Percentiles rank a stretch among this genome's conserved stretches.
Evolutionary conservation across 1,140 invertebrate species (phyloP).

Genomic region (Arion vulgaris): DNA sequence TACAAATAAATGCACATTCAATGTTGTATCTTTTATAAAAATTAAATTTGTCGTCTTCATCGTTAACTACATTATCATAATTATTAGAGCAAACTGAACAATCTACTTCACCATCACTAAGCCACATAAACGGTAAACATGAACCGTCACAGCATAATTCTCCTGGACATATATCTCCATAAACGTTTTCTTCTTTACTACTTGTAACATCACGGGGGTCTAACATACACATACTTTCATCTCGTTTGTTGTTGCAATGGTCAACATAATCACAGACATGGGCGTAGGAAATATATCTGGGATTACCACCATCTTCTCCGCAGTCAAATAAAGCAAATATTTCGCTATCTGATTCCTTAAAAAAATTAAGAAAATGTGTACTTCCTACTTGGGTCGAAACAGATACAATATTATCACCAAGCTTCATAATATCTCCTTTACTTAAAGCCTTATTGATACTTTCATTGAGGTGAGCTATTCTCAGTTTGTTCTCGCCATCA

Average conservation of each 20-base stretch:
- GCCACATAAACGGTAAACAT: too few species aligned
- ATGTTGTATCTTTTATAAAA: background rate
- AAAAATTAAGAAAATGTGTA: background rate
- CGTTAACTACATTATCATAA: background rate
- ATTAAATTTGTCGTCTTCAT: background rate
- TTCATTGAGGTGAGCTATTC: too few species aligned
- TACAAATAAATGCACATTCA: background rate
- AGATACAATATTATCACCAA: background rate
- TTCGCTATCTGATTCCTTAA: background rate
- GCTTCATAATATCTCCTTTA: background rate
- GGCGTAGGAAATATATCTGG: too few species aligned
- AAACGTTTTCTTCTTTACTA: background rate
- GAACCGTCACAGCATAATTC: too few species aligned
- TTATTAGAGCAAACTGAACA: too few species aligned
- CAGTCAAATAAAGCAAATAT: too few species aligned
- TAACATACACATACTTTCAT: background rate
- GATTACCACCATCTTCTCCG: too few species aligned
- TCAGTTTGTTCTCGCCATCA: background rate
- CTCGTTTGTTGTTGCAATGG: too few species aligned
- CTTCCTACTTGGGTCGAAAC: background rate
- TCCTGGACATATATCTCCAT: background rate
- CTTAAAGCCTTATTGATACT: background rate
- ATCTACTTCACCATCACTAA: too few species aligned
- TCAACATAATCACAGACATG: too few species aligned
- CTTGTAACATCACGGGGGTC: background rate